Evolutionary conservation across 2,888 invertebrate genomes (phyloP).

Genomic region (Orthosia gracilis): DNA sequence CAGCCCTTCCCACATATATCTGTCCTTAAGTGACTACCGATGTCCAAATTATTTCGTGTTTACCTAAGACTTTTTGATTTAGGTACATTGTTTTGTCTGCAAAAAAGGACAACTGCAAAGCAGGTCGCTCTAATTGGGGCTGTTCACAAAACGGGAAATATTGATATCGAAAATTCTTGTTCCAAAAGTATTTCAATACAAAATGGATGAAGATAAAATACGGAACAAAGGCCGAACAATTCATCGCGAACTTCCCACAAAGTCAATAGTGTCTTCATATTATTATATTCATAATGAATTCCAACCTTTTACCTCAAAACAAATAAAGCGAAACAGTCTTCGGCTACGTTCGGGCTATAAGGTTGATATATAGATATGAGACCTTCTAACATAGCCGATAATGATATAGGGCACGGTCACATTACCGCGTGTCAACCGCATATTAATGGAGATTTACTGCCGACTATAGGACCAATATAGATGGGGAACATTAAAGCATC

Average conservation of each 20-base stretch:
- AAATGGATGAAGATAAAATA: conserved; percentile 19
- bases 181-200: conserved; percentile 10
- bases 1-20: conserved; percentile 61
- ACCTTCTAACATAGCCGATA: conserved; percentile 54
- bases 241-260: conserved; percentile 21
- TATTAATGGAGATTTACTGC: conserved; percentile 71
- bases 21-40: conserved; percentile 61
- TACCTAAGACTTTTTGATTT: conserved; percentile 51
- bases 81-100: conserved; percentile 35
- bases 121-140: conserved; percentile 39
- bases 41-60: conserved; percentile 54
- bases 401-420: conserved; percentile 67
- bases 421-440: conserved; percentile 66
- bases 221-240: conserved; percentile 16
- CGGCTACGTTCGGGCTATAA: conserved; percentile 47
- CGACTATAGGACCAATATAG: conserved; percentile 48
- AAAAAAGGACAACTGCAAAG: conserved; percentile 39
- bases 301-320: conserved; percentile 49
- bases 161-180: conserved; percentile 20
- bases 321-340: conserved; percentile 53
- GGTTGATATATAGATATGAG: conserved; percentile 56
- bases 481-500: conserved; percentile 35
- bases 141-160: conserved; percentile 18
- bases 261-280: conserved; percentile 26
- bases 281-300: conserved; percentile 44